phyloP scores from a whole-genome alignment of 2,113 vertebrate genomes.

The Onychostoma macrolepis region DNA sequence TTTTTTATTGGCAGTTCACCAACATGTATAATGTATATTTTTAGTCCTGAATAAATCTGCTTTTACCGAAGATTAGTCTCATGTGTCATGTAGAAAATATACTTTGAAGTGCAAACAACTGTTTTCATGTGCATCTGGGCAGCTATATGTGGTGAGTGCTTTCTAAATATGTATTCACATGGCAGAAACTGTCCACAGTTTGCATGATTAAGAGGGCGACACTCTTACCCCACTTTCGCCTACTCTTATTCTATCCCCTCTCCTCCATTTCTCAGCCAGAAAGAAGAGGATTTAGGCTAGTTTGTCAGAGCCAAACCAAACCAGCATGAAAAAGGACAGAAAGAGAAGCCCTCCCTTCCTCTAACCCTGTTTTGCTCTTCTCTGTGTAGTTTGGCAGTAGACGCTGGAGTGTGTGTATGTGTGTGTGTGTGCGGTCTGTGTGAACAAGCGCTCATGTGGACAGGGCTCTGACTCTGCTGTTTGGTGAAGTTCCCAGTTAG shows the following conservation, averaged over 20 bases:
- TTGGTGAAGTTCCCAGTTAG: constrained; percentile 38
- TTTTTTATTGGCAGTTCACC: neutral
- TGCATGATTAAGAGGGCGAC: constrained; percentile 27
- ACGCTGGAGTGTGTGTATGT: neutral
- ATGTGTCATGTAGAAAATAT: neutral
- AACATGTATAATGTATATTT: neutral
- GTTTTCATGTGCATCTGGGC: neutral
- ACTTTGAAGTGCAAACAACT: neutral
- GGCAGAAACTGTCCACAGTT: neutral
- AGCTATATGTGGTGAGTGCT: neutral
- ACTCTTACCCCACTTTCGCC: neutral
- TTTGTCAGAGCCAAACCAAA: constrained; percentile 38
- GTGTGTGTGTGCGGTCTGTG: constrained; percentile 7
- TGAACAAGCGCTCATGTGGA: constrained; percentile 34
- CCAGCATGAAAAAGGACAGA: constrained; percentile 36
- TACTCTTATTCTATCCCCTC: constrained; percentile 23
- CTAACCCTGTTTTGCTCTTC: constrained; percentile 37
- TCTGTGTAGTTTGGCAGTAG: constrained; percentile 47
- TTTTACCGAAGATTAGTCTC: neutral
- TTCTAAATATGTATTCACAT: neutral
- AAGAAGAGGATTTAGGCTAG: constrained; percentile 35
- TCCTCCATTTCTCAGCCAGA: constrained; percentile 27
- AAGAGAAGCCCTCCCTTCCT: constrained; percentile 42
- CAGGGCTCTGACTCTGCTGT: constrained; percentile 37
- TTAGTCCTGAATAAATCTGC: neutral